A percentile compares a stretch with the other conserved stretches of the same genome.
phyloP scores from a whole-genome alignment of 1,140 invertebrate genomes.

The Halyomorpha halys region DNA sequence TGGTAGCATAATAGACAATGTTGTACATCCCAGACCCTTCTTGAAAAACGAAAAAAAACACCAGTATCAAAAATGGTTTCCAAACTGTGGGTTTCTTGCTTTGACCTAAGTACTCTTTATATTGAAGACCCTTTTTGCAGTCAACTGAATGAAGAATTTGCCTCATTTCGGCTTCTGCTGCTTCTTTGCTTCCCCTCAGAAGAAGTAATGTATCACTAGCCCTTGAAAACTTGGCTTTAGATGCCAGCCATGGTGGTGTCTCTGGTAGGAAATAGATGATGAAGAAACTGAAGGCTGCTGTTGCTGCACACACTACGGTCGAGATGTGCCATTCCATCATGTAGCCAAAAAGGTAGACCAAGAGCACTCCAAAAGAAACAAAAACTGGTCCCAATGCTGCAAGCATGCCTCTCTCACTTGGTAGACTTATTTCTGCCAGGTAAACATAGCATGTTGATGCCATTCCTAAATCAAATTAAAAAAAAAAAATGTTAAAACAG shows the following conservation, averaged over 20 bases:
- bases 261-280: constrained; percentile 56
- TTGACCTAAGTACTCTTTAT: constrained; percentile 21
- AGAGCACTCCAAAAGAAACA: constrained; percentile 43
- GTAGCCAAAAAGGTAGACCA: constrained; percentile 41
- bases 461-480: constrained; percentile 32
- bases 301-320: constrained; percentile 28
- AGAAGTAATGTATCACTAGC: constrained; percentile 45
- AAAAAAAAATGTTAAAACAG: no score
- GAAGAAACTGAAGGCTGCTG: constrained; percentile 34
- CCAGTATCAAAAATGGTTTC: constrained; percentile 53
- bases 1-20: constrained; percentile 64
- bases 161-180: constrained; percentile 46
- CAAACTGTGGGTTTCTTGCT: constrained; percentile 39
- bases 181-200: constrained; percentile 44
- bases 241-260: constrained; percentile 51
- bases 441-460: constrained; percentile 35
- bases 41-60: constrained; percentile 56
- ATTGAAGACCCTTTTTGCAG: not conserved
- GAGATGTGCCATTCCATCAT: constrained; percentile 35
- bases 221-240: constrained; percentile 44
- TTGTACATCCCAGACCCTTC: constrained; percentile 63
- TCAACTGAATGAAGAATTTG: constrained; percentile 38
- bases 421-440: constrained; percentile 34
- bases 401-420: constrained; percentile 34
- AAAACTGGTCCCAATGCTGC: constrained; percentile 39